Base-by-base conservation (phyloP, 2,113 vertebrate genomes). In the Limnothrissa miodon region DNA sequence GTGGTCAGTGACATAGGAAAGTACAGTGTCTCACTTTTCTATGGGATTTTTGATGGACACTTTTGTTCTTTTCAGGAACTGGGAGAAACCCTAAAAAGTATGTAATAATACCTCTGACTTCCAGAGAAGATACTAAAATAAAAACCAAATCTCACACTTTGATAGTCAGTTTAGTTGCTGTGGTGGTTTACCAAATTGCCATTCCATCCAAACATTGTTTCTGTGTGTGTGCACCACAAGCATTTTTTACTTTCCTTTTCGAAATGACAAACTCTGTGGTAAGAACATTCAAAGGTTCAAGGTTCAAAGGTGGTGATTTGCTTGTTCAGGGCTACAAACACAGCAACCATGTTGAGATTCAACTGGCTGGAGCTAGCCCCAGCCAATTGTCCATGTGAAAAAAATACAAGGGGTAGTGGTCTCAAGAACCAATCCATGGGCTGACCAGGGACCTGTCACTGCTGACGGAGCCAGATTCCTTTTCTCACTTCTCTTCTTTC, bases 101-200 rank as follows among this genome's bases (percentile, higher is more conserved):
- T 36, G 33, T 88, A 89, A 89, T 87, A 56, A 87, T 39, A 87
- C 74, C 82, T 53, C 81, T 11, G 53, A 51, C 53, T 62, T n/a
- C 87, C 62, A 79, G 36, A 81, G 33, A 85, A 36, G 81, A 78
- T 42, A 79, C 83, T 62, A 82, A 84, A 87, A 86, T 87, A 82
- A 88, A 25, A 84, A 81, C 82, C 46, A 59, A 87, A 84, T 85
- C 79, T 89, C 82, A 84, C 74, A 80, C 78, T 45, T 74, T 81
- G 89, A 87, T 88, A 79, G 81, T 51, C 78, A 66, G 51, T 80
- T 80, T 82, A 42, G 36, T 56, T 85, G 78, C 82, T 84, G 86
- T 80, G 66, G 56, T 11, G 1, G 78, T 53, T 33, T 83, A 45
- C 80, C 78, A 84, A 84, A 87, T 39, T 80, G 39, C 44, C 39